A percentile compares a stretch with the other conserved stretches of the same genome.
Conservation (phyloP, 2,113 vertebrate species). For the Myotis lucifugus region DNA sequence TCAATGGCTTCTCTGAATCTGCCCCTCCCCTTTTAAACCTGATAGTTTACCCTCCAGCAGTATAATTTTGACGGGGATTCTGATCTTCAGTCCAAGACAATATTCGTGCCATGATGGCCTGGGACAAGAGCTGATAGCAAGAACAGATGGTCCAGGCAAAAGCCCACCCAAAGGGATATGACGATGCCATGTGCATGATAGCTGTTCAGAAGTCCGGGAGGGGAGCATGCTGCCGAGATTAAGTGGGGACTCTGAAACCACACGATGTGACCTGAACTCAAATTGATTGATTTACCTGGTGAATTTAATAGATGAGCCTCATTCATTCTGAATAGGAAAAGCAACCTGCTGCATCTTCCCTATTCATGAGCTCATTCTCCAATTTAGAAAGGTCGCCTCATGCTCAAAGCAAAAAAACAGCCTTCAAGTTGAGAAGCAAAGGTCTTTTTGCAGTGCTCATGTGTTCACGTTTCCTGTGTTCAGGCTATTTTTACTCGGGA, state of each 20-base stretch:
- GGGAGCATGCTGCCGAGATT: conserved; percentile 73
- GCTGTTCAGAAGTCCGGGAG: conserved; percentile 79
- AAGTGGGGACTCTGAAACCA: conserved; percentile 79
- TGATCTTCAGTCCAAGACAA: conserved; percentile 10
- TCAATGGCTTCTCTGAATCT: not conserved
- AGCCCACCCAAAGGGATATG: conserved; percentile 79
- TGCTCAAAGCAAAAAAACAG: conserved; percentile 66
- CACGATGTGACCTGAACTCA: conserved; percentile 84
- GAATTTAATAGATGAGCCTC: conserved; percentile 84
- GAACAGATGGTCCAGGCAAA: conserved; percentile 84
- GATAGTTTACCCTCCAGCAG: not conserved
- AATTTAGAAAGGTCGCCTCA: conserved; percentile 78
- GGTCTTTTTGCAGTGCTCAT: conserved; percentile 65
- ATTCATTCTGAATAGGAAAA: conserved; percentile 80
- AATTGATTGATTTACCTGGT: conserved; percentile 85
- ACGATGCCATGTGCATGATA: conserved; percentile 70
- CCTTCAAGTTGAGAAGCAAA: conserved; percentile 58
- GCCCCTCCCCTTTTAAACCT: not conserved
- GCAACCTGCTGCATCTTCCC: conserved; percentile 75
- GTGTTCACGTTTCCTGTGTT: conserved; percentile 58
- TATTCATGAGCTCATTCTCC: conserved; percentile 83
- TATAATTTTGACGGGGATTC: conserved; percentile 37
- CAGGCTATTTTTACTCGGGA: conserved; percentile 78
- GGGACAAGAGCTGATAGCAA: conserved; percentile 73
- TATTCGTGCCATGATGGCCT: conserved; percentile 2